Evolutionary conservation across 2,113 vertebrate genomes (phyloP).

Genomic region (Ploceus nigricollis): DNA sequence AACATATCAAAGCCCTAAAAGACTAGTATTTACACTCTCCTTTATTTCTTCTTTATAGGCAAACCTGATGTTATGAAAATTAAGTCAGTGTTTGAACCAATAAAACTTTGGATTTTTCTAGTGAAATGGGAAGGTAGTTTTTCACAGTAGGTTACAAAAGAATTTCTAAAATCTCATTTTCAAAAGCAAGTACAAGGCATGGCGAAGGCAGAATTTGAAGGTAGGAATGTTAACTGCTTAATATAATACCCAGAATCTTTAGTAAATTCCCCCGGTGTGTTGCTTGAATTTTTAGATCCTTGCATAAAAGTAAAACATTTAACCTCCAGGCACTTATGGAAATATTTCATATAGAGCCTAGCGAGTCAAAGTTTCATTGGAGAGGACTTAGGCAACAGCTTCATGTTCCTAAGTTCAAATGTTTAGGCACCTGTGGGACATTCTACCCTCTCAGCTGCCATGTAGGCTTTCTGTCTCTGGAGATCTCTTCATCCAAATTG

Average conservation of each 20-base stretch:
- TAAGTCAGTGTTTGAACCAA: background rate
- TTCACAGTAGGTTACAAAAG: background rate
- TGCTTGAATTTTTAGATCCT: background rate
- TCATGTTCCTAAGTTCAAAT: background rate
- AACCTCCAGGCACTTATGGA: background rate
- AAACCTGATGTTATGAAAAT: background rate
- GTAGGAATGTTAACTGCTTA: background rate
- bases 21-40: background rate
- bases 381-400: background rate
- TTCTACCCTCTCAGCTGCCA: background rate
- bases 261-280: background rate
- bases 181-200: background rate
- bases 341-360: background rate
- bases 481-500: background rate
- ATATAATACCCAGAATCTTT: background rate
- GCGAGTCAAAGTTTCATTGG: background rate
- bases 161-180: background rate
- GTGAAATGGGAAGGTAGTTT: background rate
- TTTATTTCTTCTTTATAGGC: background rate
- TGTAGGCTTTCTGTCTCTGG: background rate
- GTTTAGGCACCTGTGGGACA: background rate
- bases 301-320: background rate
- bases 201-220: background rate
- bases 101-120: background rate
- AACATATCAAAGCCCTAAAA: background rate